A percentile compares a stretch with the other conserved stretches of the same genome.
These are phyloP conservation scores for Microplitis demolitor DNA, from an alignment of 1,140 invertebrate species.

Conservation along the genomic window DNA sequence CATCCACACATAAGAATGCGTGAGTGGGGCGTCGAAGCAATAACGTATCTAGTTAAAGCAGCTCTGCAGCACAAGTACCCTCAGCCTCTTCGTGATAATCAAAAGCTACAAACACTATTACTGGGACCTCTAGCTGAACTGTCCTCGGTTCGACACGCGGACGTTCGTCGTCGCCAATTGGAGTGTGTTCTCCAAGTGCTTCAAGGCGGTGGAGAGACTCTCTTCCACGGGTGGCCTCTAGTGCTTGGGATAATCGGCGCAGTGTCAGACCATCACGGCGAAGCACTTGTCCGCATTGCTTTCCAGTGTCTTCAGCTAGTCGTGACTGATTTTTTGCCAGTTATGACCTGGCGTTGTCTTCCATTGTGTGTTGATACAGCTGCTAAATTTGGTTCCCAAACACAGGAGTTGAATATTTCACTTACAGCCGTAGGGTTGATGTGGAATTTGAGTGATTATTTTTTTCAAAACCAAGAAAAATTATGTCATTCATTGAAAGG, in stretches of 20 bases:
- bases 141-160: conserved; percentile 85
- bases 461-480: conserved; percentile 93
- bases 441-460: conserved; percentile 98
- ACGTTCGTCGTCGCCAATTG: conserved; percentile 93
- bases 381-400: conserved; percentile 95
- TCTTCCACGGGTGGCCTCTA: conserved; percentile 93
- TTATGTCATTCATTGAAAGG: conserved; percentile 73
- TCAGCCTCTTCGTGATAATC: conserved; percentile 82
- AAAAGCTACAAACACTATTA: conserved; percentile 84
- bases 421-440: conserved; percentile 96
- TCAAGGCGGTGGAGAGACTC: conserved; percentile 88
- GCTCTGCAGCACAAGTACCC: conserved; percentile 88
- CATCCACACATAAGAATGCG: conserved; percentile 94
- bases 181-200: conserved; percentile 93
- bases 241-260: conserved; percentile 94
- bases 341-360: conserved; percentile 86
- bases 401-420: conserved; percentile 96
- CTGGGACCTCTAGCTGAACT: conserved; percentile 88
- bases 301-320: conserved; percentile 97
- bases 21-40: conserved; percentile 96
- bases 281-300: conserved; percentile 88
- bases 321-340: conserved; percentile 92
- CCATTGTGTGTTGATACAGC: conserved; percentile 92
- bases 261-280: conserved; percentile 89
- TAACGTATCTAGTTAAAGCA: conserved; percentile 92